Evolutionary conservation across 1,140 invertebrate genomes (phyloP).

Genomic region (Zophobas morio): DNA sequence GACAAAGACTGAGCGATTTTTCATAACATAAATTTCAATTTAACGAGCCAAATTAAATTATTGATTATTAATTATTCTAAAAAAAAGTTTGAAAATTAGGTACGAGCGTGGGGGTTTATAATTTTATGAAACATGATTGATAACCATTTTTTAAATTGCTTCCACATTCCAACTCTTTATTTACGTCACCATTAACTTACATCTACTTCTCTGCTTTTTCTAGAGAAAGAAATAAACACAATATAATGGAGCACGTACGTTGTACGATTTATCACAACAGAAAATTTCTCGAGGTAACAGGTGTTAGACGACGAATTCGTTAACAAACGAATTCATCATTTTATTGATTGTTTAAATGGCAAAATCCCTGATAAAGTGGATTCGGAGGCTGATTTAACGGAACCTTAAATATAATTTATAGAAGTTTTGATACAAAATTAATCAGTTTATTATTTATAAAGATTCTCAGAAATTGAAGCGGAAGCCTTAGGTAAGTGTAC

Average conservation of each 20-base stretch:
- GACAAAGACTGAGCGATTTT: conserved; percentile 26
- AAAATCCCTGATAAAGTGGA: conserved; percentile 8
- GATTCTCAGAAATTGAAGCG: too few relatives aligned
- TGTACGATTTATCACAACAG: conserved; percentile 22
- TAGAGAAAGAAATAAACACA: conserved; percentile 10
- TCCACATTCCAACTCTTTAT: not conserved
- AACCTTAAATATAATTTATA: too few relatives aligned
- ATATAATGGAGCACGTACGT: conserved; percentile 2
- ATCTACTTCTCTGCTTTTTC: not conserved
- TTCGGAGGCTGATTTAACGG: not conserved
- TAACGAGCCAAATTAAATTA: conserved; percentile 2
- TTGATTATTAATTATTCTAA: conserved; percentile 30
- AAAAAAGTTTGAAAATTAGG: conserved; percentile 3
- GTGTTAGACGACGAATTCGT: conserved; percentile 21
- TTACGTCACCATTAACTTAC: too few relatives aligned
- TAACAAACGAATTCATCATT: conserved; percentile 28
- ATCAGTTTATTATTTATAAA: too few relatives aligned
- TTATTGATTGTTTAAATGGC: conserved; percentile 26
- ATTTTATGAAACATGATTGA: conserved; percentile 31
- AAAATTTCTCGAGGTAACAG: conserved; percentile 15
- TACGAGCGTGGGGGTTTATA: conserved; percentile 4
- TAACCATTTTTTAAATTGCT: conserved; percentile 28
- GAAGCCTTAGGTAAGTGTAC: too few relatives aligned
- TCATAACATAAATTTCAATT: conserved; percentile 8
- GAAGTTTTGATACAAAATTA: too few relatives aligned